Evolutionary conservation across 2,113 vertebrate genomes (phyloP).

Genomic region (Labeo catla): DNA sequence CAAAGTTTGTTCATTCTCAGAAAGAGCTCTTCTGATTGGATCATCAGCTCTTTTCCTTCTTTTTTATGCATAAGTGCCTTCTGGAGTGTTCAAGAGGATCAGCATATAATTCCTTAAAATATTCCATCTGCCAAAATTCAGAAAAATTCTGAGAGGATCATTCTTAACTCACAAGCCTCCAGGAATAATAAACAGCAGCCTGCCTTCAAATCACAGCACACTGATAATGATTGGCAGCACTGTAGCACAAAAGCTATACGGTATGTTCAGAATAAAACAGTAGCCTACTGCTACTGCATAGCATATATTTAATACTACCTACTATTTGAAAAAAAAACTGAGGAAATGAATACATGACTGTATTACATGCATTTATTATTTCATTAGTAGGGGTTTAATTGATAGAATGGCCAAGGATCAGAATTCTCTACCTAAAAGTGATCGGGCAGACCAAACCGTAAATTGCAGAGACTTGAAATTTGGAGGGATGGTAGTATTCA

Average conservation of each 20-base stretch:
- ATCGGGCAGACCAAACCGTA: too few relatives aligned
- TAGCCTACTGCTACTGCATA: background rate
- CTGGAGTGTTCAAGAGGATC: conserved; percentile 58
- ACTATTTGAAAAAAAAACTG: background rate
- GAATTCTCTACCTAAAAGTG: too few relatives aligned
- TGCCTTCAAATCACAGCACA: background rate
- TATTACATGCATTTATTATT: too few relatives aligned
- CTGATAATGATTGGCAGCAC: conserved; percentile 5
- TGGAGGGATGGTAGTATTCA: too few relatives aligned
- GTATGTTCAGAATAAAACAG: background rate
- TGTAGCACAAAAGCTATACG: background rate
- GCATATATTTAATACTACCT: background rate
- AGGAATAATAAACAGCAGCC: conserved; percentile 10
- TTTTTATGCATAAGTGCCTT: conserved; percentile 69
- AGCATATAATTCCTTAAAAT: conserved; percentile 61
- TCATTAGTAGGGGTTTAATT: too few relatives aligned
- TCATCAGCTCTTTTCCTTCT: conserved; percentile 54
- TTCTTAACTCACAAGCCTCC: conserved; percentile 6
- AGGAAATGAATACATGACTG: background rate
- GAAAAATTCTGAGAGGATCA: conserved; percentile 5
- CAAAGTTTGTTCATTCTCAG: conserved; percentile 48
- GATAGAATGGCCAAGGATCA: too few relatives aligned
- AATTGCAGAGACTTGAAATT: too few relatives aligned
- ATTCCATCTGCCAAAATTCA: conserved; percentile 45
- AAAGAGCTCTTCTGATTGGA: conserved; percentile 54